A percentile compares a stretch with the other conserved stretches of the same genome.
Conservation (phyloP, 2,113 vertebrate species). For the Pteruthius melanotis region DNA sequence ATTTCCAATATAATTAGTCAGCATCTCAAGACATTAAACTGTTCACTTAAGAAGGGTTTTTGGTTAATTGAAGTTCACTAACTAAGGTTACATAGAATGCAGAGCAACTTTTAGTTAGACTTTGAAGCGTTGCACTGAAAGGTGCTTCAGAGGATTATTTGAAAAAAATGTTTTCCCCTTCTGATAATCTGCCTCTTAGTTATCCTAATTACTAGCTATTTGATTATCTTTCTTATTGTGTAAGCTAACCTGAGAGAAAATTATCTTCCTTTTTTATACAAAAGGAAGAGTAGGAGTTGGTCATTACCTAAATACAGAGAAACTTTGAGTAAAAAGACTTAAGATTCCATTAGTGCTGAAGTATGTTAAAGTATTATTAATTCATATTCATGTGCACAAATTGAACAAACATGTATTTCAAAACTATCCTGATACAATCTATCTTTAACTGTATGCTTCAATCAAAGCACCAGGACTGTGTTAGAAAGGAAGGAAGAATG, state of each 20-base stretch:
- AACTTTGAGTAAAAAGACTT: background rate
- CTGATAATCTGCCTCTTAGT: constrained; percentile 3
- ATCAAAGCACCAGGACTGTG: background rate
- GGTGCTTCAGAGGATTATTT: background rate
- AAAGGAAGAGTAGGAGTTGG: background rate
- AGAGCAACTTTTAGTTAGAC: background rate
- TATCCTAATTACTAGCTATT: background rate
- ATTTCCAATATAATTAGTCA: background rate
- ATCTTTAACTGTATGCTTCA: background rate
- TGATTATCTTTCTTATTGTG: background rate
- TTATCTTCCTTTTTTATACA: background rate
- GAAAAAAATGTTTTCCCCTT: background rate
- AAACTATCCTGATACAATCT: background rate
- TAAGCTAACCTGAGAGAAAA: background rate
- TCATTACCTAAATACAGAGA: background rate
- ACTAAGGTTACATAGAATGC: background rate
- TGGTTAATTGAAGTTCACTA: background rate
- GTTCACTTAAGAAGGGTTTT: background rate
- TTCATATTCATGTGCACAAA: background rate
- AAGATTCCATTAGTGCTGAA: background rate
- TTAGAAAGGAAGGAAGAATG: background rate
- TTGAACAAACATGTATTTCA: background rate
- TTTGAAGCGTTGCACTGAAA: background rate
- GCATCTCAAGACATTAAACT: background rate
- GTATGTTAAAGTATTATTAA: background rate